Evolutionary conservation across 2,888 invertebrate species (phyloP), one percentile per base, ranked within the genome.

Genomic region (Lysandra bellargus): DNA sequence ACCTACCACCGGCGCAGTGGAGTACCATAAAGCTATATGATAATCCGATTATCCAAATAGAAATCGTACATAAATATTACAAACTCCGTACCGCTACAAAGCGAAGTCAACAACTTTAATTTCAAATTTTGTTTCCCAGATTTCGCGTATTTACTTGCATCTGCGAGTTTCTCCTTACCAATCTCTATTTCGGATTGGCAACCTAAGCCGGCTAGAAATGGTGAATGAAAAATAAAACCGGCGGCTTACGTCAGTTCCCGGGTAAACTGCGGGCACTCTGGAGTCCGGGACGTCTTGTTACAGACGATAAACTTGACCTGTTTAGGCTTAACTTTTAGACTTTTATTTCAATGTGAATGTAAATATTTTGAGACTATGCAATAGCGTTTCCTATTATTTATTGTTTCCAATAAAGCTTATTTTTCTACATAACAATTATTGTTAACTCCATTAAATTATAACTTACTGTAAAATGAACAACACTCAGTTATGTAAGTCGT

Each of bases 201-300:
- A 85, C 81, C 82, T 87, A 88, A 88, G 86, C 85, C 84, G 82
- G 82, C 84, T 84, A 85, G 83, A 85, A 85, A 86, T 85, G 82
- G 84, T 85, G 86, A 88, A 89, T 85, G 86, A 88, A 89, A 90
- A 90, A 89, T 89, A 89, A 90, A 90, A 90, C 86, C 84, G 78
- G 78, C 80, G 79, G 82, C 82, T 83, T 84, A 81, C 80, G 81
- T 81, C 82, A 81, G 81, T 82, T 83, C 80, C 78, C 80, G 81
- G 82, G 83, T 83, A 84, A 85, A 83, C 83, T 83, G 81, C 69
- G 82, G 82, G 81, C 80, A 79, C 80, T 80, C 69, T 77, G 72
- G 61, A 79, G 82, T 81, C 82, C 85, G 84, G 84, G 83, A 85
- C 84, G 85, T 83, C 85, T 86, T 85, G 86, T 86, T 88, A 82